Base-by-base conservation (phyloP, 1,140 invertebrate genomes). In the Psilanteris sp. region DNA sequence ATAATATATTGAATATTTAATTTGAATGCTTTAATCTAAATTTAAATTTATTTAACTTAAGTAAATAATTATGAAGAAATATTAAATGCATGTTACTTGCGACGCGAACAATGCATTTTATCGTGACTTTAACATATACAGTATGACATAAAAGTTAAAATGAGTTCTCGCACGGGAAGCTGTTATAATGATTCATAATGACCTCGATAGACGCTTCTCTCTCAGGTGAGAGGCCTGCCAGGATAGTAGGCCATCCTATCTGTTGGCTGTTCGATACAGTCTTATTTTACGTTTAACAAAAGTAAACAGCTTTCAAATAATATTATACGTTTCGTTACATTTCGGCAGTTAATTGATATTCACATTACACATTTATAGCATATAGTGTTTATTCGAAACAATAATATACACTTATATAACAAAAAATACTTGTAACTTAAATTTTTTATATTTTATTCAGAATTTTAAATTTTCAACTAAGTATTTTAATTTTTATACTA, bases 201-300 rank as follows among this genome's bases (percentile, higher is more conserved):
- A 87, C 85, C 85, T 87, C 84, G 84, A 87, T 85, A 83, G 78
- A 83, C 81, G 83, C 81, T 80, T 81, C 76, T 82, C 80, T 81
- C 73, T 82, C 75, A 79, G 83, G 85, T 87, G 84, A 86, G 85
- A 87, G 85, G 85, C 83, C 79, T 85, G 80, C 44, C 78, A 83
- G 82, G 82, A 87, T 87, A 86, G 85, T 87, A 87, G 85, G 85
- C 84, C 85, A 87, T 84, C 76, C 78, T 26, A 62, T 72, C 57
- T 39, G 41, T 61, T 62, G 62, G 48, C 67, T 14, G 55, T 20
- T 71, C 57, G 48, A 55, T 62, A 34, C 67, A 37, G 67, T 44
- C 71, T 74, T 46, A 31, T 57, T 77, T 62, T 52, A 70, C 36
- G 50, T 54, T 76, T 77, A 79, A 79, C 74, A 80, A 82, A 82